Conservation (phyloP, 2,797 vertebrate genomes). For the Eulemur albifrons region DNA sequence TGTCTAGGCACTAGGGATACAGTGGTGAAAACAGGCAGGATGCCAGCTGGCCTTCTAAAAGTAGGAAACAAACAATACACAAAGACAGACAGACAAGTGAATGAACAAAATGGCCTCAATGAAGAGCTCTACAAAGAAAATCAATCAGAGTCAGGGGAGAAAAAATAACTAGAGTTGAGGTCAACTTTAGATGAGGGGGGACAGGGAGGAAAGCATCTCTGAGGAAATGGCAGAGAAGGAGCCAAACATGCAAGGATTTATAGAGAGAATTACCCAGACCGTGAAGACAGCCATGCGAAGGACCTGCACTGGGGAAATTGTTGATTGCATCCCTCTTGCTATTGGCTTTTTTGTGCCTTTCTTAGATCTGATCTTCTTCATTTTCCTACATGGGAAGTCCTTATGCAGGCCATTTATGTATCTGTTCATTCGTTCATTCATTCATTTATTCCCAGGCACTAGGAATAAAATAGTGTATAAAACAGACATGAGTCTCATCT, state of each 20-base stretch:
- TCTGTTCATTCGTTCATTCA: not conserved
- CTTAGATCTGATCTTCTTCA: not conserved
- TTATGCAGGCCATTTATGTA: not conserved
- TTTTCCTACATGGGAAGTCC: not conserved
- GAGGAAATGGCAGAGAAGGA: not conserved
- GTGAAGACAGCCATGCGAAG: not conserved
- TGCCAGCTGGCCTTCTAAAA: not conserved
- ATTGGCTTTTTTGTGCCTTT: not conserved
- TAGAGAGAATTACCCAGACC: not conserved
- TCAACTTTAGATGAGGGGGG: not conserved
- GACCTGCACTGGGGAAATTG: not conserved
- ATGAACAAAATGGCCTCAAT: not conserved
- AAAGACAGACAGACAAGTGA: not conserved
- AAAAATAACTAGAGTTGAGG: not conserved
- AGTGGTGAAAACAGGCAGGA: not conserved
- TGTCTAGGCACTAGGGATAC: not conserved
- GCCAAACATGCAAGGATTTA: not conserved
- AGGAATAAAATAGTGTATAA: not conserved
- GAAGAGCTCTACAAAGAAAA: not conserved
- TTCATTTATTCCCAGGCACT: not conserved
- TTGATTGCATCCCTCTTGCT: not conserved
- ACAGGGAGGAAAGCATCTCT: not conserved
- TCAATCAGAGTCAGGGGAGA: not conserved
- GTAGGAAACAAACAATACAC: not conserved
- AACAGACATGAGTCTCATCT: not conserved